Percentiles rank a stretch among this genome's conserved stretches.
Evolutionary conservation across 2,113 vertebrate species (phyloP).

Genomic region (Phyllopteryx taeniolatus): DNA sequence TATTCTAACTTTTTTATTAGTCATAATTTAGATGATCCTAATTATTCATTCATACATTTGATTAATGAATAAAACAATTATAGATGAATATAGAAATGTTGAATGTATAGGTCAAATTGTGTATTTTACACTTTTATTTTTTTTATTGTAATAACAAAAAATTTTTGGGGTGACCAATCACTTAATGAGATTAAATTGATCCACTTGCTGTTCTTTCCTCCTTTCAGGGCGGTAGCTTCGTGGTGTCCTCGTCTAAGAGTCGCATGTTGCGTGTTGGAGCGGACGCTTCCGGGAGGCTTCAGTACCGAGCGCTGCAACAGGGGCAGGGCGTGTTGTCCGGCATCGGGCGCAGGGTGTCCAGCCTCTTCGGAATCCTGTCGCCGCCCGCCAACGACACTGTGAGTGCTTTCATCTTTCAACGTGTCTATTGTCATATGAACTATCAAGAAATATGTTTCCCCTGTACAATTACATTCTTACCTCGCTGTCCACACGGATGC

Average conservation of each 20-base stretch:
- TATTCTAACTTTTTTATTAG: too few species aligned
- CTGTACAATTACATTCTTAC: too few species aligned
- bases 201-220: slow-evolving; percentile 1
- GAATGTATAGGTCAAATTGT: too few species aligned
- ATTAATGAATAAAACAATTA: too few species aligned
- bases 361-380: slow-evolving; percentile 91
- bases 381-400: slow-evolving; percentile 78
- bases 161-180: too few species aligned
- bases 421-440: not conserved
- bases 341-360: slow-evolving; percentile 89
- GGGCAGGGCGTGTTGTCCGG: slow-evolving; percentile 92
- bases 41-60: too few species aligned
- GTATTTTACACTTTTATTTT: too few species aligned
- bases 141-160: too few species aligned
- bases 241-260: slow-evolving; percentile 80
- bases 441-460: too few species aligned
- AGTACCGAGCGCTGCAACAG: slow-evolving; percentile 79
- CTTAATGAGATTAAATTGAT: not conserved
- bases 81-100: too few species aligned
- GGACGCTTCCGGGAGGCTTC: slow-evolving; percentile 82
- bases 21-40: too few species aligned
- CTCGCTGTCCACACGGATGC: too few species aligned
- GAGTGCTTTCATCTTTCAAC: slow-evolving; percentile 53
- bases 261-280: slow-evolving; percentile 77
- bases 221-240: slow-evolving; percentile 83